A percentile compares a stretch with the other conserved stretches of the same genome.
These are phyloP conservation scores for Nomada fabriciana DNA, from an alignment of 2,888 invertebrate species.

Conservation along the genomic window DNA sequence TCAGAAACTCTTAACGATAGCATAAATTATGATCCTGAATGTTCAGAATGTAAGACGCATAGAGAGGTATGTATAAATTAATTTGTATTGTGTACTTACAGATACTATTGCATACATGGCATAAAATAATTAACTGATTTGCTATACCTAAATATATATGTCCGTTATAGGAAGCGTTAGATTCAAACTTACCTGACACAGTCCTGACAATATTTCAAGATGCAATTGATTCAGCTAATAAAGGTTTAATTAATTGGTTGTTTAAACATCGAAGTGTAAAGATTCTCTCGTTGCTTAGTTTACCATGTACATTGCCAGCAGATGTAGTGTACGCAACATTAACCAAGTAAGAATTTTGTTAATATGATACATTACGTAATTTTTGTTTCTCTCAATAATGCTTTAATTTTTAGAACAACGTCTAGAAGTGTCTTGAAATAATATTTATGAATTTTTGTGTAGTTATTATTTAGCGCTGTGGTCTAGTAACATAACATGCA, in stretches of 20 bases:
- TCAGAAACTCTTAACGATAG: constrained; percentile 90
- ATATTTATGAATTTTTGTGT: neutral
- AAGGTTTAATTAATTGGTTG: constrained; percentile 95
- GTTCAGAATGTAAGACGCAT: constrained; percentile 94
- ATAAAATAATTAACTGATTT: constrained; percentile 4
- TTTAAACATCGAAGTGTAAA: constrained; percentile 94
- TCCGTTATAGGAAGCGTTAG: constrained; percentile 90
- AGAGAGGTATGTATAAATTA: constrained; percentile 88
- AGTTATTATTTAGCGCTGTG: neutral
- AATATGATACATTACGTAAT: neutral
- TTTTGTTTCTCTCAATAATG: neutral
- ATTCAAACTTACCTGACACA: constrained; percentile 95
- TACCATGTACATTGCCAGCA: constrained; percentile 95
- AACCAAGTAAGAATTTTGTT: constrained; percentile 90
- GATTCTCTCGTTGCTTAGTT: constrained; percentile 90
- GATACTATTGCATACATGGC: neutral
- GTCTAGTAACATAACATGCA: constrained; percentile 26
- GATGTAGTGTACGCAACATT: constrained; percentile 95
- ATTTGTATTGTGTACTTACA: neutral
- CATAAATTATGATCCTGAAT: constrained; percentile 93
- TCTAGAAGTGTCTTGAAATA: neutral
- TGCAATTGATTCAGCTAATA: constrained; percentile 96
- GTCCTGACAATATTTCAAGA: constrained; percentile 96
- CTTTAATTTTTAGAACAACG: neutral
- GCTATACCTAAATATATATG: neutral